A percentile compares a stretch with the other conserved stretches of the same genome.
Evolutionary conservation across 2,797 vertebrate genomes (phyloP).

Genomic region (Gobionotothen gibberifrons): DNA sequence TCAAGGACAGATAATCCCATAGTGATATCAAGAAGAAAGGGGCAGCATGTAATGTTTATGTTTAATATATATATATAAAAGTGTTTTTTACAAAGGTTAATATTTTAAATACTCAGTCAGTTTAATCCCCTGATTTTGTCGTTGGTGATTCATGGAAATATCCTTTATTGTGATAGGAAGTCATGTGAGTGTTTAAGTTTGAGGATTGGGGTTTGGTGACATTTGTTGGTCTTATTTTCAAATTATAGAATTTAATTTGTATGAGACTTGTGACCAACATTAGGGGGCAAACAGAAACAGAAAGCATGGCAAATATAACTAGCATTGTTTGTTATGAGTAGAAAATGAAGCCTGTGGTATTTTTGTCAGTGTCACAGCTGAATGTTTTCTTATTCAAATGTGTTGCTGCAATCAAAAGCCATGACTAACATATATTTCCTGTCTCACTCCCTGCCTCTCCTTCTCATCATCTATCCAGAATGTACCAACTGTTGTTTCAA

Average conservation of each 20-base stretch:
- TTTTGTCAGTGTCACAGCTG: neutral
- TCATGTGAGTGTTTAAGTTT: neutral
- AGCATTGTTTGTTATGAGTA: neutral
- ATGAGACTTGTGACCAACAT: neutral
- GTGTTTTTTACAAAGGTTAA: too few species aligned
- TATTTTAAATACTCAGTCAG: neutral
- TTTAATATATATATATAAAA: too few species aligned
- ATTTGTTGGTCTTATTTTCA: neutral
- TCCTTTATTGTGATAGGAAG: neutral
- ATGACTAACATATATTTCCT: neutral
- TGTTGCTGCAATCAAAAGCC: neutral
- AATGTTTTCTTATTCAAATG: neutral
- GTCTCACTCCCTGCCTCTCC: neutral
- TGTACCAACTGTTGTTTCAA: slow-evolving; percentile 37
- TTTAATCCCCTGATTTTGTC: neutral
- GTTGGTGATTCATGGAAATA: neutral
- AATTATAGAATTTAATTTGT: too few species aligned
- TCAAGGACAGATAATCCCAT: too few species aligned
- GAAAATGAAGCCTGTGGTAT: neutral
- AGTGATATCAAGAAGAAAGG: too few species aligned
- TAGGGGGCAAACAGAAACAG: neutral
- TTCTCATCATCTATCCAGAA: slow-evolving; percentile 24
- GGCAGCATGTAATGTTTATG: too few species aligned
- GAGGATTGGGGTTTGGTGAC: neutral
- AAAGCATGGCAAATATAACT: neutral